Conservation (phyloP, 2,797 vertebrate species). For the Clangula hyemalis region DNA sequence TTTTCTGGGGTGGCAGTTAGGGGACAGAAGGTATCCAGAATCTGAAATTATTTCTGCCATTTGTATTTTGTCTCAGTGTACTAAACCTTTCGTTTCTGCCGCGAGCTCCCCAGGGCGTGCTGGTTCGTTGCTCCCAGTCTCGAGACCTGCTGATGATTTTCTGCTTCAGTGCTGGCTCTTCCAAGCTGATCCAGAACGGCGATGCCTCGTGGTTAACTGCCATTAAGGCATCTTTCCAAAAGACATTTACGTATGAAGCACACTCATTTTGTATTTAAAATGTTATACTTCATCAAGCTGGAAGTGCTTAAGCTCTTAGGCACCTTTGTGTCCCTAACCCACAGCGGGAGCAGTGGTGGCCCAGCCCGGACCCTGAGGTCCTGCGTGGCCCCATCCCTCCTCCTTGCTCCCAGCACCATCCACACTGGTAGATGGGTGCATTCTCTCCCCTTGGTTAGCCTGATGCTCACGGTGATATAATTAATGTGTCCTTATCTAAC, state of each 20-base stretch:
- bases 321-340: not conserved
- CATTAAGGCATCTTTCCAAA: not conserved
- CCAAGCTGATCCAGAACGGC: not conserved
- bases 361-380: not conserved
- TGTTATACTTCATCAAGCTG: not conserved
- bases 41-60: not conserved
- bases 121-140: not conserved
- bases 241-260: not conserved
- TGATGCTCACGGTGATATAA: not conserved
- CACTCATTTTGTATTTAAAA: not conserved
- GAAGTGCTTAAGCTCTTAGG: not conserved
- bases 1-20: not conserved
- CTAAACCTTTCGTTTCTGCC: not conserved
- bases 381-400: not conserved
- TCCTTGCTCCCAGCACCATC: accelerated
- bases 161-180: not conserved
- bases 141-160: not conserved
- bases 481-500: not conserved
- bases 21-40: not conserved
- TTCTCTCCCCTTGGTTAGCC: not conserved
- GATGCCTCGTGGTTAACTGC: not conserved
- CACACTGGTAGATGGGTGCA: accelerated
- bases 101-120: not conserved
- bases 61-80: not conserved
- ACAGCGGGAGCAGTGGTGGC: not conserved